Percentiles rank a stretch among this genome's conserved stretches.
These are phyloP conservation scores for Limanda limanda DNA, from an alignment of 2,113 vertebrate genomes.

Conservation along the genomic window DNA sequence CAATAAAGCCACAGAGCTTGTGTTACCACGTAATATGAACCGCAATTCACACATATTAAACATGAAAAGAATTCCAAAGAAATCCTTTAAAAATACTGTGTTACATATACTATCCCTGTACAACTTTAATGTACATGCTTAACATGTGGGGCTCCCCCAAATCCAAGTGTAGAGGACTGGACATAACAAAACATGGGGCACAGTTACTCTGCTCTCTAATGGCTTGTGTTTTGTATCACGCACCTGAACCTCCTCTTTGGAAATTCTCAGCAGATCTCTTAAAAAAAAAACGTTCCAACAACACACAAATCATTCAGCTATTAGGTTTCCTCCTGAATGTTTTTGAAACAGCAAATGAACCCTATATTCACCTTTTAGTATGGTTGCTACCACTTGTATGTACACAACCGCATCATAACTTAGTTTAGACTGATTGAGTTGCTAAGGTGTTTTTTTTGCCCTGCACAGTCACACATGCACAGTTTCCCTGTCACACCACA, in stretches of 20 bases:
- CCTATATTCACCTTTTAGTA: not conserved
- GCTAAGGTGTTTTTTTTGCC: not conserved
- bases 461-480: not conserved
- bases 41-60: no score
- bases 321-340: not conserved
- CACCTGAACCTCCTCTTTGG: not conserved
- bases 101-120: not conserved
- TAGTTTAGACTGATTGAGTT: not conserved
- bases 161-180: no score
- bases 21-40: not conserved
- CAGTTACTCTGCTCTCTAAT: no score
- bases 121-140: not conserved
- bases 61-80: not conserved
- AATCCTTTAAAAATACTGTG: not conserved
- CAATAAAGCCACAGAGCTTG: not conserved
- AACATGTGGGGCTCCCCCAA: no score
- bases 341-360: not conserved
- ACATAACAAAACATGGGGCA: no score
- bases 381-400: not conserved
- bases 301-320: not conserved
- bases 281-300: not conserved
- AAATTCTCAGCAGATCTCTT: not conserved
- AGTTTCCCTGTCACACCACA: constrained; percentile 16
- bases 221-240: not conserved
- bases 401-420: constrained; percentile 5